phyloP scores from a whole-genome alignment of 2,797 vertebrate genomes.

The Neoniphon sammara region DNA sequence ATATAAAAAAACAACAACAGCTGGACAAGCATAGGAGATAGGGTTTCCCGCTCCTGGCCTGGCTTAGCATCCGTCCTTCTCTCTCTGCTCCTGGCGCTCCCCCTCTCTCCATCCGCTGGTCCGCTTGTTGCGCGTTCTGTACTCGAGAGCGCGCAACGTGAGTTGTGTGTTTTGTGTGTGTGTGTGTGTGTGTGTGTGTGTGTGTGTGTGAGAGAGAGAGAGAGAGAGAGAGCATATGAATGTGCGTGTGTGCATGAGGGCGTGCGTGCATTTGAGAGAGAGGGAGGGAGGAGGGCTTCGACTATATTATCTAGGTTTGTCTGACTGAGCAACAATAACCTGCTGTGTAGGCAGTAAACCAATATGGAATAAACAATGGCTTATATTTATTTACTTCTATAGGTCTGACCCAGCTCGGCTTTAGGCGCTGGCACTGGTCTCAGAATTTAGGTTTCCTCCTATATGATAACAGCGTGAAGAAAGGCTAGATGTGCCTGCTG shows the following conservation, averaged over 20 bases:
- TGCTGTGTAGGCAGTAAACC: conserved; percentile 60
- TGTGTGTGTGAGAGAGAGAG: conserved; percentile 28
- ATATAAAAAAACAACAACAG: conserved; percentile 41
- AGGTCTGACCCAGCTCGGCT: too few relatives aligned
- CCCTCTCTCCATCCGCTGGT: conserved; percentile 64
- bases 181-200: conserved; percentile 10
- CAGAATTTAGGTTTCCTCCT: conserved; percentile 1
- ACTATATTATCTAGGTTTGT: conserved; percentile 68
- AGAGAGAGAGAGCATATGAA: too few relatives aligned
- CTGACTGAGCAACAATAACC: conserved; percentile 72
- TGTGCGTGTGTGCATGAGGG: conserved; percentile 5
- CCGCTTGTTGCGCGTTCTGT: conserved; percentile 82
- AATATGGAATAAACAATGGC: conserved; percentile 44
- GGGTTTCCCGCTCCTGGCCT: conserved; percentile 71
- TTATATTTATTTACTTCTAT: conserved; percentile 40
- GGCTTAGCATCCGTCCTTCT: conserved; percentile 75
- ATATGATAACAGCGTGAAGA: conserved; percentile 11
- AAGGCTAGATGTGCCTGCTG: conserved; percentile 39
- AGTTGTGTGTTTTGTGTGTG: conserved; percentile 45
- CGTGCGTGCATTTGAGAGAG: conserved; percentile 14
- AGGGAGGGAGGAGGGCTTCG: conserved; percentile 22
- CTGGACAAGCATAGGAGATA: conserved; percentile 50
- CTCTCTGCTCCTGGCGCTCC: conserved; percentile 41
- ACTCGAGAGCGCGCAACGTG: conserved; percentile 76
- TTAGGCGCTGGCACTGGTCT: background rate